A percentile compares a stretch with the other conserved stretches of the same genome.
Evolutionary conservation across 2,888 invertebrate species (phyloP).

Genomic region (Acrobasis repandana): DNA sequence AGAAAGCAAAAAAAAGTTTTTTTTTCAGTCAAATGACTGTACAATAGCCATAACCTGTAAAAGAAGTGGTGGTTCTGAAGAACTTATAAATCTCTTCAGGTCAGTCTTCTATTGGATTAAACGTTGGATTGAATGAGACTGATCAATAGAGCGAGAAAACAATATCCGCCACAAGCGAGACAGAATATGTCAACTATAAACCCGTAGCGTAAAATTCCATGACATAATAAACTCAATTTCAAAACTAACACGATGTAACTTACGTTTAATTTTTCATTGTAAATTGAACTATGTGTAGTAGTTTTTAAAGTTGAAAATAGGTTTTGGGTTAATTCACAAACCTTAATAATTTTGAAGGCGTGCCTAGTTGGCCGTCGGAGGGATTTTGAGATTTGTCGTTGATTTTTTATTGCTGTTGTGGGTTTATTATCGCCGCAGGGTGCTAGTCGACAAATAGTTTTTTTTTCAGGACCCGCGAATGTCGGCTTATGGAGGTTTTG

Average conservation of each 20-base stretch:
- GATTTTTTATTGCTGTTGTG: conserved; percentile 73
- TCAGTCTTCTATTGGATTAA: conserved; percentile 69
- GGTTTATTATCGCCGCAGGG: conserved; percentile 68
- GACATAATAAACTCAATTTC: conserved; percentile 67
- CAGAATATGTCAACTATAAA: conserved; percentile 54
- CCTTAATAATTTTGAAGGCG: conserved; percentile 79
- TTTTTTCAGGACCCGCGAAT: conserved; percentile 29
- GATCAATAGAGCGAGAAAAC: conserved; percentile 48
- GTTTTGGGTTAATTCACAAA: conserved; percentile 51
- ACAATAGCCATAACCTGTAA: no score
- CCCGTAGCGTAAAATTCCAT: conserved; percentile 72
- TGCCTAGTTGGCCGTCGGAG: conserved; percentile 72
- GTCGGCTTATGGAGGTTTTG: conserved; percentile 21
- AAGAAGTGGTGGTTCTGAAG: no score
- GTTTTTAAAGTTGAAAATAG: conserved; percentile 36
- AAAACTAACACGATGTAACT: conserved; percentile 50
- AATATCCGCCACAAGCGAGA: conserved; percentile 38
- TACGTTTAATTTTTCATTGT: conserved; percentile 12
- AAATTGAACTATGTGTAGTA: conserved; percentile 33
- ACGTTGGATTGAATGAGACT: conserved; percentile 64
- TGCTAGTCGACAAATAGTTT: conserved; percentile 57
- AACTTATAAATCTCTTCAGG: conserved; percentile 63
- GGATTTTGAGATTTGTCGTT: conserved; percentile 75
- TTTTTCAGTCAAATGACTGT: no score
- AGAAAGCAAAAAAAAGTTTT: no score